Evolutionary conservation across 1,140 invertebrate species (phyloP).

Genomic region (Bombyx mori): ASM3026992v2 NC_085111.1:12457501-12458000

Average conservation of each 20-base stretch:
- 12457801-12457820: slow-evolving; percentile 21
- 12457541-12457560: slow-evolving; percentile 26
- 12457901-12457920: slow-evolving; percentile 31
- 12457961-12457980: background rate
- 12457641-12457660: background rate
- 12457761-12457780: slow-evolving; percentile 33
- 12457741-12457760: slow-evolving; percentile 48
- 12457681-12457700: background rate
- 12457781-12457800: slow-evolving; percentile 22
- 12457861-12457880: slow-evolving; percentile 46
- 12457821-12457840: slow-evolving; percentile 30
- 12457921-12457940: no score
- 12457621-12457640: background rate
- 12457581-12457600: slow-evolving; percentile 31
- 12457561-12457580: slow-evolving; percentile 29
- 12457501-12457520: slow-evolving; percentile 44
- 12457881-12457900: slow-evolving; percentile 57
- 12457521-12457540: slow-evolving; percentile 63
- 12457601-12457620: slow-evolving; percentile 9
- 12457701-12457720: slow-evolving; percentile 40
- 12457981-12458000: background rate
- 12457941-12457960: background rate
- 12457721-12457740: slow-evolving; percentile 50
- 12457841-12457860: slow-evolving; percentile 41
- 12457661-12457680: background rate